phyloP scores from a whole-genome alignment of 1,140 invertebrate genomes.

The Bombus terrestris region DNA sequence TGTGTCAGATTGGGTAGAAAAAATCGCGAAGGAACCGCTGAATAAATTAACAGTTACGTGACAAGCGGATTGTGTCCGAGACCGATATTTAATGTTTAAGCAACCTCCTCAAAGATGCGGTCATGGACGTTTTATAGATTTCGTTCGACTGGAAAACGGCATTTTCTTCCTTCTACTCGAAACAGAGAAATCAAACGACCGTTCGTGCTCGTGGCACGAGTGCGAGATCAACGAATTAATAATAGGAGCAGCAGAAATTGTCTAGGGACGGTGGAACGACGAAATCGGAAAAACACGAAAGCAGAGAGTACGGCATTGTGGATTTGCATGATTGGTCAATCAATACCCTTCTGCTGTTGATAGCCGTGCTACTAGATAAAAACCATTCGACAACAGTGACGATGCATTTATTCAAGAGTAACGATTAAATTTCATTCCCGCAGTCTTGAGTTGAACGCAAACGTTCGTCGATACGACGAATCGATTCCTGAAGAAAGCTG shows the following conservation, averaged over 20 bases:
- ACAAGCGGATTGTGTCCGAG: neutral
- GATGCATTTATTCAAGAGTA: conserved; percentile 23
- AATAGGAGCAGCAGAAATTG: neutral
- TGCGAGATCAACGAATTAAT: neutral
- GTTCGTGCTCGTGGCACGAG: neutral
- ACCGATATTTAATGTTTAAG: neutral
- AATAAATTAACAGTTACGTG: conserved; percentile 53
- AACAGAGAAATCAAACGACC: conserved; percentile 12
- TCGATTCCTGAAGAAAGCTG: conserved; percentile 17
- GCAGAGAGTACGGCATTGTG: neutral
- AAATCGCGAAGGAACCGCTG: conserved; percentile 16
- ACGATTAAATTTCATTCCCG: conserved; percentile 61
- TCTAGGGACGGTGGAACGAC: neutral
- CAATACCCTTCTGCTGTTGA: conserved; percentile 24
- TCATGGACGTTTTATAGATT: neutral
- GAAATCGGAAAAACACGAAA: neutral
- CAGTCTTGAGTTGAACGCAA: neutral
- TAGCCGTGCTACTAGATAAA: conserved; percentile 31
- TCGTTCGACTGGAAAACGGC: neutral
- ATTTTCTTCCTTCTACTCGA: neutral
- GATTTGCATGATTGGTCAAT: conserved; percentile 36
- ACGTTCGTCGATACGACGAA: conserved; percentile 53
- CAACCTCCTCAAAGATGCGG: neutral
- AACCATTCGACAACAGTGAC: conserved; percentile 59
- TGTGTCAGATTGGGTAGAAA: neutral